phyloP scores from a whole-genome alignment of 2,888 invertebrate species.

The Plagiodera versicolora region DNA sequence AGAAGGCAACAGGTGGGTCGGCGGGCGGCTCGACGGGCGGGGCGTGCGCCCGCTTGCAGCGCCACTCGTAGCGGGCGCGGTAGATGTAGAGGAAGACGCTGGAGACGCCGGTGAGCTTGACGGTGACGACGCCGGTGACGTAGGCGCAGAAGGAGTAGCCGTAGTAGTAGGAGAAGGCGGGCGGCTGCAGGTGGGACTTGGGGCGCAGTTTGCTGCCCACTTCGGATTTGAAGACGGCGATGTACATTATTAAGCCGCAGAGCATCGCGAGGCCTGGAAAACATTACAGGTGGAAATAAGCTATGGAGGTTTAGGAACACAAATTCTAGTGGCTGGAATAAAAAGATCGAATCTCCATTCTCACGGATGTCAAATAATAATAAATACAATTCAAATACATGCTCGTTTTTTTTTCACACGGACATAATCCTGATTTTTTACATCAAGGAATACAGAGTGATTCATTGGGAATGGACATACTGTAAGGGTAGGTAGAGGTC shows the following conservation, averaged over 20 bases:
- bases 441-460: too few relatives aligned
- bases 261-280: conserved; percentile 83
- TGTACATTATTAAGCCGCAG: conserved; percentile 89
- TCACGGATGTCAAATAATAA: too few relatives aligned
- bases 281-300: conserved; percentile 1
- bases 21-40: conserved; percentile 4
- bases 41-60: conserved; percentile 51
- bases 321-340: background rate
- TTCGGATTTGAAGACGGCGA: conserved; percentile 90
- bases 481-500: too few relatives aligned
- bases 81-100: conserved; percentile 87
- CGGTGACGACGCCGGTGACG: conserved; percentile 80
- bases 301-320: too few relatives aligned
- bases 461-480: too few relatives aligned
- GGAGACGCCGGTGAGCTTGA: conserved; percentile 83
- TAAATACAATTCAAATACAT: too few relatives aligned
- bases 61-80: conserved; percentile 59
- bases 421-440: too few relatives aligned
- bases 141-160: conserved; percentile 87
- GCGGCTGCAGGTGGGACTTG: conserved; percentile 74
- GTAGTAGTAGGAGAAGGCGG: conserved; percentile 82
- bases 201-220: conserved; percentile 84
- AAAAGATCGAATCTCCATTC: too few relatives aligned
- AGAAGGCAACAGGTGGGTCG: conserved; percentile 40
- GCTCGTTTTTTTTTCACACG: too few relatives aligned